phyloP scores from a whole-genome alignment of 2,797 vertebrate genomes.

The Gallirallus australis region DNA sequence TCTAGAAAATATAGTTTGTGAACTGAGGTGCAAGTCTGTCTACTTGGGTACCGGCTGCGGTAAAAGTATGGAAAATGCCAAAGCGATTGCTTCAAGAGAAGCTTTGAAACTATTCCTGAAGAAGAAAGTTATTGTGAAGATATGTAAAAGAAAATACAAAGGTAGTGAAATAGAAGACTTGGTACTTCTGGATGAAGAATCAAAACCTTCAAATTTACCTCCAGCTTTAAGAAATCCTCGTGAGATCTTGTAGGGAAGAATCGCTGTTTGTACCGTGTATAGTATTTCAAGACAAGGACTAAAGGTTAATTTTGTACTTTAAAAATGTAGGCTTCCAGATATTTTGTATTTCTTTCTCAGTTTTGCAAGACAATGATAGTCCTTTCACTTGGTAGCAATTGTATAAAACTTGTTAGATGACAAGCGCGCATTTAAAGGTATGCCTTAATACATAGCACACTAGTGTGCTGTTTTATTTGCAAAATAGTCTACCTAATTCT shows the following conservation, averaged over 20 bases:
- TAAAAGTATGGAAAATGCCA: slow-evolving; percentile 91
- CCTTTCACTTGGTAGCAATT: slow-evolving; percentile 76
- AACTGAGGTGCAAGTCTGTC: slow-evolving; percentile 92
- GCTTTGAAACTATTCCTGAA: slow-evolving; percentile 96
- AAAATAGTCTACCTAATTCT: slow-evolving; percentile 76
- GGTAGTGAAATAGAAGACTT: slow-evolving; percentile 94
- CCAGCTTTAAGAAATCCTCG: slow-evolving; percentile 93
- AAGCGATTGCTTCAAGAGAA: slow-evolving; percentile 95
- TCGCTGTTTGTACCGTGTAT: slow-evolving; percentile 54
- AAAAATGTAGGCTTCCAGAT: slow-evolving; percentile 76
- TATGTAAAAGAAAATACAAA: slow-evolving; percentile 90
- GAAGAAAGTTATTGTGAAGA: slow-evolving; percentile 93
- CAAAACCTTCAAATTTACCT: slow-evolving; percentile 89
- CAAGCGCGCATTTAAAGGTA: slow-evolving; percentile 74
- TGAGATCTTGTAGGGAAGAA: slow-evolving; percentile 73
- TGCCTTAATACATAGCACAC: slow-evolving; percentile 74
- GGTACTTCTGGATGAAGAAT: slow-evolving; percentile 92
- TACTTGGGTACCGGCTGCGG: slow-evolving; percentile 97
- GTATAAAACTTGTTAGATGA: slow-evolving; percentile 78
- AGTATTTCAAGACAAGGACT: slow-evolving; percentile 73
- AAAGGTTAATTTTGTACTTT: slow-evolving; percentile 79
- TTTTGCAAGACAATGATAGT: slow-evolving; percentile 81
- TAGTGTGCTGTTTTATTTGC: slow-evolving; percentile 78
- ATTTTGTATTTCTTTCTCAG: slow-evolving; percentile 83
- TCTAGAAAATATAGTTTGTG: slow-evolving; percentile 95